phyloP scores from a whole-genome alignment of 2,888 invertebrate species.

The Daptonema setosum region DNA sequence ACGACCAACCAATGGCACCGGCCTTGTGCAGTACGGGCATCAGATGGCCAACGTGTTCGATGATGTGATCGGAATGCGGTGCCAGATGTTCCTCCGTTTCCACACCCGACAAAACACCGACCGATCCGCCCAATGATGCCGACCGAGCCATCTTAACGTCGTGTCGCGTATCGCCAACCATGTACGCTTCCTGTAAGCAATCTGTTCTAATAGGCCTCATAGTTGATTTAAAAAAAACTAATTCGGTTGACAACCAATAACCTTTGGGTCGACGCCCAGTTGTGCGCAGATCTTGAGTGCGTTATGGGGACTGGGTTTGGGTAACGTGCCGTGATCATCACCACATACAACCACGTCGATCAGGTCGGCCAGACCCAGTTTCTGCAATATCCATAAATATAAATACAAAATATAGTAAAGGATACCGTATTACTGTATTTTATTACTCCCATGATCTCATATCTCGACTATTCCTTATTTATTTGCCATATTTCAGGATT shows the following conservation, averaged over 20 bases:
- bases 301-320: conserved; percentile 32
- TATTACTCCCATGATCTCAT: too few species aligned
- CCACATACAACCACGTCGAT: conserved; percentile 28
- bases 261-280: conserved; percentile 17
- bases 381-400: background rate
- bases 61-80: conserved; percentile 20
- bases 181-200: conserved; percentile 22
- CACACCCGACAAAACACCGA: conserved; percentile 31
- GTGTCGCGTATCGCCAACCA: conserved; percentile 33
- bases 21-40: too few species aligned
- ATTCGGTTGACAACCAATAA: conserved; percentile 4
- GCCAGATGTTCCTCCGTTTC: conserved; percentile 18
- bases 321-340: conserved; percentile 28
- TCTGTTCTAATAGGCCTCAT: background rate
- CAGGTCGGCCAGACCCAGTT: background rate
- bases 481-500: too few species aligned
- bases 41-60: conserved; percentile 8
- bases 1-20: too few species aligned
- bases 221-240: background rate
- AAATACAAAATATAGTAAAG: too few species aligned
- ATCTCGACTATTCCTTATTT: too few species aligned
- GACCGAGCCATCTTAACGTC: conserved; percentile 32
- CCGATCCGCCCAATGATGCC: conserved; percentile 29
- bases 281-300: conserved; percentile 23
- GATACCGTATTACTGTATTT: too few species aligned